Conservation (phyloP, 2,797 vertebrate genomes). For the Liparis tanakae region DNA sequence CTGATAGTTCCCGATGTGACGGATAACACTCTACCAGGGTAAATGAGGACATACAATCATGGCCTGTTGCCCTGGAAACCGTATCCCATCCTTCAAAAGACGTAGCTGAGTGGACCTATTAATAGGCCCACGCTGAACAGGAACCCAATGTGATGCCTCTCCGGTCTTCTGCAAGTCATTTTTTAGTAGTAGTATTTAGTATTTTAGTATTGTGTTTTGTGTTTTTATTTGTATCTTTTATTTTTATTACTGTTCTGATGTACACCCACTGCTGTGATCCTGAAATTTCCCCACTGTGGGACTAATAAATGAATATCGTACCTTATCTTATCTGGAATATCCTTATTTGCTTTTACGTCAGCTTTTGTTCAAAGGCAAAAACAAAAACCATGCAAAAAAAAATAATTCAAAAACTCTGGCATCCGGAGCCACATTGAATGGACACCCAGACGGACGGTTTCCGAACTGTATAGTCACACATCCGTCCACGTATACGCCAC, state of each 20-base stretch:
- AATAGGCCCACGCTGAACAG: slow-evolving; percentile 68
- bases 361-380: neutral
- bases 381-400: neutral
- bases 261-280: no score
- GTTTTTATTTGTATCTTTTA: no score
- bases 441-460: slow-evolving; percentile 6
- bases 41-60: slow-evolving; percentile 35
- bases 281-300: no score
- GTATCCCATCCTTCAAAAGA: slow-evolving; percentile 47
- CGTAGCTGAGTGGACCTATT: slow-evolving; percentile 60
- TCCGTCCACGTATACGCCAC: neutral
- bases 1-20: slow-evolving; percentile 5
- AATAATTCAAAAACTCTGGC: neutral
- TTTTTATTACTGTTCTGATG: no score
- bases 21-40: slow-evolving; percentile 27
- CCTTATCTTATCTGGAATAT: slow-evolving; percentile 63
- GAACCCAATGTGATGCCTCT: slow-evolving; percentile 63
- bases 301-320: no score
- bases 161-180: slow-evolving; percentile 11
- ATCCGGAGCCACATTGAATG: neutral
- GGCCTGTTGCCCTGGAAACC: slow-evolving; percentile 57
- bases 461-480: slow-evolving; percentile 4
- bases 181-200: no score
- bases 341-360: slow-evolving; percentile 6
- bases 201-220: no score